These are phyloP conservation scores for Notolepis coatsorum DNA, from an alignment of 2,797 vertebrate species.

Conservation along the genomic window DNA sequence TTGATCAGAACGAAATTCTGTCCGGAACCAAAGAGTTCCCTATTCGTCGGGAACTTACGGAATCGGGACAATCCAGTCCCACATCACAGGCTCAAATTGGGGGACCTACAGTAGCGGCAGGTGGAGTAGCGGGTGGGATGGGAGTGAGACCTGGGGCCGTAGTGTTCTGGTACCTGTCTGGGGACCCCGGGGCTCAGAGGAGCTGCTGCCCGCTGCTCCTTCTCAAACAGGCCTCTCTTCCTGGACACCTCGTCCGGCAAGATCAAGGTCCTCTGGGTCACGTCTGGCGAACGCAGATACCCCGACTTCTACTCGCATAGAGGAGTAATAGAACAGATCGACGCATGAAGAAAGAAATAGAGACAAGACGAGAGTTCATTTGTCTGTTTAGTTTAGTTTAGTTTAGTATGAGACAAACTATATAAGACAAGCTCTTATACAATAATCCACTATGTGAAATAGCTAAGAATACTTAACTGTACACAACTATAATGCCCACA, in stretches of 20 bases:
- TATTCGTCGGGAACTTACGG: too few relatives aligned
- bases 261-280: constrained; percentile 78
- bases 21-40: too few relatives aligned
- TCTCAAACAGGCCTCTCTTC: constrained; percentile 92
- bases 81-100: neutral
- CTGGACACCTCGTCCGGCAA: constrained; percentile 87
- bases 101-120: too few relatives aligned
- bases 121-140: neutral
- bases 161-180: constrained; percentile 80
- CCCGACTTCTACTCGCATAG: constrained; percentile 83
- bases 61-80: too few relatives aligned
- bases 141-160: neutral
- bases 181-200: constrained; percentile 39
- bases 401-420: too few relatives aligned
- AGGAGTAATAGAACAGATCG: neutral
- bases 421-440: too few relatives aligned
- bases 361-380: neutral
- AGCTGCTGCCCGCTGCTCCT: constrained; percentile 63
- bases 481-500: too few relatives aligned
- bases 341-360: neutral
- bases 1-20: too few relatives aligned
- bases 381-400: too few relatives aligned
- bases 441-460: too few relatives aligned
- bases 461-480: too few relatives aligned
- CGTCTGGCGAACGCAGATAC: constrained; percentile 63